phyloP scores from a whole-genome alignment of 2,113 vertebrate species.

The Eulacestoma nigropectus region DNA sequence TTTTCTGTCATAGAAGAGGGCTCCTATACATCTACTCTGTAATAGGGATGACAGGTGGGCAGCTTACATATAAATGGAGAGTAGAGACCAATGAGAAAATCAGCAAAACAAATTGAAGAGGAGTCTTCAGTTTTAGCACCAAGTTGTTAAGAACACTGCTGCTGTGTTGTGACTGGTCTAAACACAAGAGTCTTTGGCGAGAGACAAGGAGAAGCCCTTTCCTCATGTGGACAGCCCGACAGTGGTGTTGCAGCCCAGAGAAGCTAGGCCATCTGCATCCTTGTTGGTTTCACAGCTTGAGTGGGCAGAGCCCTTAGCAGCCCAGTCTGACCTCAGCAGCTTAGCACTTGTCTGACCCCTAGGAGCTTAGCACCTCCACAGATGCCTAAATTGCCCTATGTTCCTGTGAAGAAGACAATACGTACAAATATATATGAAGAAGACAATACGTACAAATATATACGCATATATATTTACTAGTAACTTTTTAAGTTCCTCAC shows the following conservation, averaged over 20 bases:
- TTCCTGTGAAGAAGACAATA: background rate
- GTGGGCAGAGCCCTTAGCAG: background rate
- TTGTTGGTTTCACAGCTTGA: background rate
- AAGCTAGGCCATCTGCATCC: background rate
- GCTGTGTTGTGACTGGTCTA: background rate
- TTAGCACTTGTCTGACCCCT: background rate
- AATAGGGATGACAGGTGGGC: background rate
- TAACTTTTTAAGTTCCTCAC: background rate
- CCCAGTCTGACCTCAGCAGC: rapidly evolving
- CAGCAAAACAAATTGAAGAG: background rate
- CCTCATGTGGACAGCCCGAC: rapidly evolving
- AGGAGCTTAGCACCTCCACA: background rate
- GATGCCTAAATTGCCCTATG: background rate
- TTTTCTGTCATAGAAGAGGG: background rate
- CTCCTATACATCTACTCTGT: background rate
- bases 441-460: background rate
- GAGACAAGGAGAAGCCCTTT: background rate
- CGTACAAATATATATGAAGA: background rate
- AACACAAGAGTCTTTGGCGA: background rate
- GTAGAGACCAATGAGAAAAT: background rate
- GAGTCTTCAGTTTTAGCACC: background rate
- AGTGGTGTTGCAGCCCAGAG: rapidly evolving
- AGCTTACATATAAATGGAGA: background rate
- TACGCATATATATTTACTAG: background rate
- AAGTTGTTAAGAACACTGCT: background rate